Evolutionary conservation across 2,888 invertebrate species (phyloP), one percentile per base, ranked within the genome.

Genomic region (Gryllus longicercus): DNA sequence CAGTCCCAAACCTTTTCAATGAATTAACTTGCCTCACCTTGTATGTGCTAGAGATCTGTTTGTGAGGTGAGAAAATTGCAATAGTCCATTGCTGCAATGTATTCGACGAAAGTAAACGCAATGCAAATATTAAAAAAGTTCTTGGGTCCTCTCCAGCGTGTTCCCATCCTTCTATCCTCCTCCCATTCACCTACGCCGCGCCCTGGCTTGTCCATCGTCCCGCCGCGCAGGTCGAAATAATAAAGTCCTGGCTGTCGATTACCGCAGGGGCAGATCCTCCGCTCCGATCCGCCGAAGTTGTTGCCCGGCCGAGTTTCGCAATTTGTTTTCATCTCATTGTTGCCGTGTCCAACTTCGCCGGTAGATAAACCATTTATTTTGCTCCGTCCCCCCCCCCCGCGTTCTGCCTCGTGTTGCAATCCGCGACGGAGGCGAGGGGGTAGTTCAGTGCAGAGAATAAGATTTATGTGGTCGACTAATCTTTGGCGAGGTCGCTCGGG

Each of bases 281-380:
- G 63, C 18, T 63, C 63, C 63, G 18, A 38, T 38, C 63, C 18
- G 63, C 16, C 16, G 8, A 63, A 63, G 16, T 63, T 63, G 63
- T 63, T 4, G 2, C 63, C 63, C 63, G 18, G 14, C 18, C 10
- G 63, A 63, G 16, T 63, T 63, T 63, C 63, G 63, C 63, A 63
- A 18, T 63, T 63, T 63, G 18, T 63, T 63, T 63, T 63, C 63
- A 63, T 63, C 63, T 63, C 63, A 63, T 4, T 63, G 63, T 63
- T 63, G 63, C 63, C 14, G 18, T 63, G 63, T 63, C 63, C 63
- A 63, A 63, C 63, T 63, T 63, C 63, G 63, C 63, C 63, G 18
- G 63, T 63, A 63, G 63, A 63, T 18, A 63, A 16, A 63, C 63
- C 63, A 63, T 63, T 63, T 63, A 63, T 63, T 63, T 63, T 63